Evolutionary conservation across 2,113 vertebrate species (phyloP), one percentile per base, ranked within the genome.

Genomic region (Tichodroma muraria): DNA sequence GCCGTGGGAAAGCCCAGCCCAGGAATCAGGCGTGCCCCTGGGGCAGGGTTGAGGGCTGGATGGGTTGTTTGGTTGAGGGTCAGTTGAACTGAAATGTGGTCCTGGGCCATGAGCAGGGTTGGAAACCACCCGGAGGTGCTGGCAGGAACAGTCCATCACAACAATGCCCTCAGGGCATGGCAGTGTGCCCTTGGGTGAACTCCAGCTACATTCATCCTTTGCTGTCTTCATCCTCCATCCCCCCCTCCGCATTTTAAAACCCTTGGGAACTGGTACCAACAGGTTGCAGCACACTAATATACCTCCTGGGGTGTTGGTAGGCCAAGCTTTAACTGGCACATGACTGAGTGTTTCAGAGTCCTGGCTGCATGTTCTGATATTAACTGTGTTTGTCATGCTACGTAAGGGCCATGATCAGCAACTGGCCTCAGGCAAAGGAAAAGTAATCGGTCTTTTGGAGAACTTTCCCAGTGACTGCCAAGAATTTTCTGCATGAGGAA

Each of bases 401-500:
- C 57, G 86, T 93, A 95, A 89, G 92, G 42, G 70, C 82, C 76
- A 2, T 13, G 31, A 96, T 95, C 95, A 91, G 65, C 81, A 90
- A 88, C 91, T 88, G 77, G 95, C 97, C 94, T 86, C 61, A 80
- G 93, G 95, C 84, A 73, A 92, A 70, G 35, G 83, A 61, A 97
- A 97, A 96, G 73, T 71, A 97, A 97, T 98, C 90, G 59, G 88
- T 97, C 95, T 97, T 96, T 85, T 44, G 89, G 89, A 95, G 65
- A 95, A 95, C 82, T 96, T 96, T 97, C 89, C 95, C 91, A 95
- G 53, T 69, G 64, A 44, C 88, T 94, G 92, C 95, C 93, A 96
- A 96, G 90, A 97, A 97, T 97, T 97, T 97, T 97, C 97, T 97
- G 96, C 97, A 97, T 97, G 97, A 98, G 65, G 86, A 97, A 97